Conservation (phyloP, 2,113 vertebrate genomes). For the Coryphaenoides rupestris region DNA sequence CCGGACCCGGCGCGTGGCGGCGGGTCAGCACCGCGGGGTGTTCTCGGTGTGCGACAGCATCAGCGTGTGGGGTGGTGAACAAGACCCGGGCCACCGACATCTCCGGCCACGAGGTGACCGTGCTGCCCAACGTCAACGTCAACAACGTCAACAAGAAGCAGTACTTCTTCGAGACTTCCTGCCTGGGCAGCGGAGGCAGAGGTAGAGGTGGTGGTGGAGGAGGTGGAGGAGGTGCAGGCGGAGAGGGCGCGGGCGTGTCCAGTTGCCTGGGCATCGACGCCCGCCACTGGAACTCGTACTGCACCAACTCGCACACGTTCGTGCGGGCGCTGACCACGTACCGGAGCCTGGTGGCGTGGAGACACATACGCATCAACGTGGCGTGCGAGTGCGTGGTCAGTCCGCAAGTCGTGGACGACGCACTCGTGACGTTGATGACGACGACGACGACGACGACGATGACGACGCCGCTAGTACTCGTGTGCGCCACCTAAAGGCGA, state of each 20-base stretch:
- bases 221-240: no score
- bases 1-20: constrained; percentile 61
- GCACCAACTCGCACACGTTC: constrained; percentile 95
- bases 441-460: no score
- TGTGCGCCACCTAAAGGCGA: no score
- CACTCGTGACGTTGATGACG: constrained; percentile 66
- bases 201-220: no score
- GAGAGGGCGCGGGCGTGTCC: constrained; percentile 63
- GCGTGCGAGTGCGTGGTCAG: constrained; percentile 97
- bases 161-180: constrained; percentile 98
- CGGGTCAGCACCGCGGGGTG: constrained; percentile 82
- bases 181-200: constrained; percentile 51
- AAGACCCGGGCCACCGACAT: constrained; percentile 96
- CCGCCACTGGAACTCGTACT: constrained; percentile 96
- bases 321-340: constrained; percentile 92
- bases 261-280: constrained; percentile 92
- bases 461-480: no score
- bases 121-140: constrained; percentile 88
- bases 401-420: constrained; percentile 82
- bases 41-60: constrained; percentile 95
- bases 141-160: constrained; percentile 94
- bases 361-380: constrained; percentile 92
- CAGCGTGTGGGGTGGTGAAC: constrained; percentile 92
- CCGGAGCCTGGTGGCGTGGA: constrained; percentile 89
- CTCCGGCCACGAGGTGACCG: constrained; percentile 90